Base-by-base conservation (phyloP, 2,113 vertebrate genomes). In the Felis chaus region DNA sequence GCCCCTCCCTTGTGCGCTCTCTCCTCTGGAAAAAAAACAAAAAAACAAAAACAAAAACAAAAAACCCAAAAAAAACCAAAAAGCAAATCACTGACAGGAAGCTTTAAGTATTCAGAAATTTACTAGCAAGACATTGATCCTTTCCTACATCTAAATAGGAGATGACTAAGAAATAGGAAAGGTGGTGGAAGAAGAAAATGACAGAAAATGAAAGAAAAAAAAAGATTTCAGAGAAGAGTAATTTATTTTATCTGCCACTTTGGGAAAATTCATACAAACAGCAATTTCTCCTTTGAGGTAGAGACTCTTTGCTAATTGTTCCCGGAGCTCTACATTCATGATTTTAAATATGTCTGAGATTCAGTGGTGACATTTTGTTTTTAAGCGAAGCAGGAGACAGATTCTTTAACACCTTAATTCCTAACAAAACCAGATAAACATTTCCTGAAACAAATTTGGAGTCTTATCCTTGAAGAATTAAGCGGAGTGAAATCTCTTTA, bases 361-460 rank as follows among this genome's bases (percentile, higher is more conserved):
- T 94, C 41, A n/a, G 25, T 80, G 76, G 63, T 73, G 19, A 41
- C 55, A 3, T 79, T 93, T 90, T 88, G 87, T 63, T 94, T 94
- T 96, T 80, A 91, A 84, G 61, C 41, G 57, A 71, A 91, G 23
- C 11, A 71, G 45, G 66, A 92, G 55, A 81, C 74, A 74, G 27
- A 93, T 36, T 84, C 53, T 83, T 68, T 23, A 87, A 68, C 80
- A 61, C 18, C 16, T 95, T 95, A 63, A 76, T 87, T 97, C 27
- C 85, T 50, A 95, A 65, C 74, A 89, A 97, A 95, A 89, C 55
- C n/a, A 71, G 92, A 89, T 29, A 66, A 69, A 79, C 71, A 19
- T 19, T 84, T 91, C 79, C 85, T 84, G 41, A 94, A 95, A 76
- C 50, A 95, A 81, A 91, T 94, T 91, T 53, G 33, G 85, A 93